Percentiles rank a stretch among this genome's conserved stretches.
Evolutionary conservation across 2,888 invertebrate species (phyloP).

Genomic region (Theretra japonica): DNA sequence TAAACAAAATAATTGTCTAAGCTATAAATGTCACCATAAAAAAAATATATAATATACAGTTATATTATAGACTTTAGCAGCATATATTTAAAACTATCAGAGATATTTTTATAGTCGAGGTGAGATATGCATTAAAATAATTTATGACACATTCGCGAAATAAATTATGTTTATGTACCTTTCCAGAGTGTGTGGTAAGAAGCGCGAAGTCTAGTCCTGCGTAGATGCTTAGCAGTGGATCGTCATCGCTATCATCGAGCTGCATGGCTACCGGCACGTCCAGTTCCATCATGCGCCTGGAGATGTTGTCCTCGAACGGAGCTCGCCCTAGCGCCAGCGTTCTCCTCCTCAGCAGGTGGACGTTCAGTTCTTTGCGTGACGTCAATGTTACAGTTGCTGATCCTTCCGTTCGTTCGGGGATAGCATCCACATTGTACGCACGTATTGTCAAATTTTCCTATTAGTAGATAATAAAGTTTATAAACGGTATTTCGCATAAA

Average conservation of each 20-base stretch:
- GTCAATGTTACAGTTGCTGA: conserved; percentile 53
- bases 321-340: conserved; percentile 72
- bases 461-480: too few relatives aligned
- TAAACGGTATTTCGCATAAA: too few relatives aligned
- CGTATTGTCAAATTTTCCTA: conserved; percentile 74
- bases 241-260: conserved; percentile 87
- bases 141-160: neutral
- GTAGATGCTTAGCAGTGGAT: conserved; percentile 90
- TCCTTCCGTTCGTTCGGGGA: conserved; percentile 52
- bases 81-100: neutral
- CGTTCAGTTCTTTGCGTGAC: conserved; percentile 65
- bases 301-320: conserved; percentile 68
- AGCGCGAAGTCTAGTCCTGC: conserved; percentile 96
- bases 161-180: conserved; percentile 77
- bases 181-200: conserved; percentile 92
- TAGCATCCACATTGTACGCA: conserved; percentile 66
- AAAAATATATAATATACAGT: too few relatives aligned
- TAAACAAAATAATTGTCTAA: neutral
- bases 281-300: conserved; percentile 64
- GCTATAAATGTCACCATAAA: too few relatives aligned
- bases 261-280: conserved; percentile 84
- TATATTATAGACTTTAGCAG: too few relatives aligned
- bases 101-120: neutral
- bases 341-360: conserved; percentile 70
- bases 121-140: too few relatives aligned